Base-by-base conservation (phyloP, 2,888 invertebrate species). In the Seira ritae region DNA sequence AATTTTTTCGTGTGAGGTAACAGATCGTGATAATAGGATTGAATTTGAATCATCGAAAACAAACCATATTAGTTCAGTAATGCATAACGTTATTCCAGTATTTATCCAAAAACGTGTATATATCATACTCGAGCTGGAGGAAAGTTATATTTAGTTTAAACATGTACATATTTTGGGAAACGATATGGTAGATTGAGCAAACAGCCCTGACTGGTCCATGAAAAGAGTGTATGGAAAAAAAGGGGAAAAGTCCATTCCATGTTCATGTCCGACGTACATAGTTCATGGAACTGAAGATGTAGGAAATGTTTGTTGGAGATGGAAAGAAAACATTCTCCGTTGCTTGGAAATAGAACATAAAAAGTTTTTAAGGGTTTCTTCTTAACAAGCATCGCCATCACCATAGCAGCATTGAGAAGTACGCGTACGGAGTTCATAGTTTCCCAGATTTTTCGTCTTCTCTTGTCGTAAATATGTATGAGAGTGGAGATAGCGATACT, bases 321-420 rank as follows among this genome's bases (percentile, higher is more conserved):
- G 66, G 71, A 79, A 79, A 72, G 67, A 71, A 79, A 79, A 79
- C 67, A 79, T 66, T 50, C 70, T 50, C 6, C 31, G 31, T 4
- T 31, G 31, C 8, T 4, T 2, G n/a, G 62, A 68, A 17, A 69
- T 31, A 31, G 22, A 46, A 24, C 66, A 50, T 42, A 78, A 68
- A 72, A 78, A 78, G 80, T 73, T 80, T 50, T 50, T 68, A 73
- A 73, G 80, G 73, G 68, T 80, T 73, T 73, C 55, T 72, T 24
- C 31, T 20, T 62, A n/a, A 50, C 15, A 50, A 50, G 50, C 50
- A 50, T n/a, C n/a, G n/a, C n/a, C n/a, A n/a, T n/a, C n/a, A n/a
- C n/a, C n/a, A n/a, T 2, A 31, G 31, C 31, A 50, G 50, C 50
- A 50, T 50, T 50, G 15, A 3, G 50, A 3, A 50, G 12, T 50